Base-by-base conservation (phyloP, 2,888 invertebrate species). In the Aricia artaxerxes region DNA sequence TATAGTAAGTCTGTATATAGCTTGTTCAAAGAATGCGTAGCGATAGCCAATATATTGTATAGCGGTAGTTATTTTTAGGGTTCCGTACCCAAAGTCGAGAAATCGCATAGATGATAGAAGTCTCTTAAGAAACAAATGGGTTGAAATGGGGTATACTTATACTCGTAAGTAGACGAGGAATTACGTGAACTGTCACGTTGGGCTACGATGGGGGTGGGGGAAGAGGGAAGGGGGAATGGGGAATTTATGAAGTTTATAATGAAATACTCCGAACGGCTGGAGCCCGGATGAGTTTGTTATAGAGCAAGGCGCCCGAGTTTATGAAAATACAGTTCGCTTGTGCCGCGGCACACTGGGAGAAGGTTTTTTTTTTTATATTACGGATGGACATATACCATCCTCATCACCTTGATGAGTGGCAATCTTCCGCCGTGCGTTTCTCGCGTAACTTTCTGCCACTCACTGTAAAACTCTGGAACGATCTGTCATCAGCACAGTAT, bases 301-400 rank as follows among this genome's bases (percentile, higher is more conserved):
- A 84, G 82, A 82, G 85, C 85, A 85, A 81, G 81, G 86, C 85
- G 85, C 85, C 83, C 81, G 85, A 87, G 82, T 87, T 87, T 87
- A 85, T 86, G 85, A 87, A 86, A 81, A 81, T 81, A 80, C 79
- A 76, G 72, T 31, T 16, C 35, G 64, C 31, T 76, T 60, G 61
- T 69, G 73, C 69, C 75, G 76, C n/a, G 79, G 49, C 38, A 82
- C 79, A 82, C 79, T 13, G 80, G 24, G 24, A 24, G 24, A 24
- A 24, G 24, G 24, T 24, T 24, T 24, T 24, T 24, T 24, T 24
- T 24, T 24, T 24, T 24, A 24, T 24, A 24, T 24, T 24, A 24
- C 24, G 24, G 24, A 24, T 24, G 24, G 24, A 24, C 24, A 24
- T 24, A 24, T 24, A 24, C 24, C 24, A 24, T 24, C 24, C 24